Conservation (phyloP, 1,140 invertebrate genomes). For the Rhagoletis zephyria region DNA sequence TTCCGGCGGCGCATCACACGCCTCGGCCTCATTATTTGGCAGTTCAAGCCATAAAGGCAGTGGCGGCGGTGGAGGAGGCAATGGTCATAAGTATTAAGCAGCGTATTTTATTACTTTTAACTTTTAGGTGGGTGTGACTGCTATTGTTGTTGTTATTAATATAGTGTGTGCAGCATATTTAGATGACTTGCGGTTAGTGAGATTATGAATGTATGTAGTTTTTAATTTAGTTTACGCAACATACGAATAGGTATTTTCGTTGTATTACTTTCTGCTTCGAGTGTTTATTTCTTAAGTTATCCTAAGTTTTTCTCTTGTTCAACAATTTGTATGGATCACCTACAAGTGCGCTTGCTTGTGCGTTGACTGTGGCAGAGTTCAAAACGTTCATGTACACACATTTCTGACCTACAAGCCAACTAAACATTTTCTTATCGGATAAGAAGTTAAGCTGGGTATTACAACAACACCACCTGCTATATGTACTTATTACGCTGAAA, state of each 20-base stretch:
- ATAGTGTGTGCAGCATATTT: background rate
- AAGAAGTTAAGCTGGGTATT: too few relatives aligned
- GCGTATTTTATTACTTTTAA: background rate
- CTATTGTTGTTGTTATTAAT: background rate
- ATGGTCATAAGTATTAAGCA: background rate
- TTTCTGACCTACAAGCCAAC: too few relatives aligned
- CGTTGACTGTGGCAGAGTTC: too few relatives aligned
- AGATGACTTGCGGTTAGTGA: background rate
- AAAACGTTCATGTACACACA: too few relatives aligned
- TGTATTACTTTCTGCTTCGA: background rate
- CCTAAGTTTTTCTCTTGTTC: background rate
- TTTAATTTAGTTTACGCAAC: background rate
- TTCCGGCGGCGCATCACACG: slow-evolving; percentile 67
- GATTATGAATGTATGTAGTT: background rate
- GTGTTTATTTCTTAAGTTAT: background rate
- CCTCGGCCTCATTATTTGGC: slow-evolving; percentile 65
- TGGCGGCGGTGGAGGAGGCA: slow-evolving; percentile 49
- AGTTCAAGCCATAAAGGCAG: slow-evolving; percentile 67
- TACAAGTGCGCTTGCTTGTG: too few relatives aligned
- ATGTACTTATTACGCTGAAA: too few relatives aligned
- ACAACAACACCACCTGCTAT: too few relatives aligned
- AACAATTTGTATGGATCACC: background rate
- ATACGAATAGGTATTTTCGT: background rate
- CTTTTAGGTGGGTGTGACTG: background rate
- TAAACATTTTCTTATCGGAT: too few relatives aligned